These are phyloP conservation scores for Loripinus fragilis DNA, from an alignment of 2,888 invertebrate genomes.

Conservation along the genomic window DNA sequence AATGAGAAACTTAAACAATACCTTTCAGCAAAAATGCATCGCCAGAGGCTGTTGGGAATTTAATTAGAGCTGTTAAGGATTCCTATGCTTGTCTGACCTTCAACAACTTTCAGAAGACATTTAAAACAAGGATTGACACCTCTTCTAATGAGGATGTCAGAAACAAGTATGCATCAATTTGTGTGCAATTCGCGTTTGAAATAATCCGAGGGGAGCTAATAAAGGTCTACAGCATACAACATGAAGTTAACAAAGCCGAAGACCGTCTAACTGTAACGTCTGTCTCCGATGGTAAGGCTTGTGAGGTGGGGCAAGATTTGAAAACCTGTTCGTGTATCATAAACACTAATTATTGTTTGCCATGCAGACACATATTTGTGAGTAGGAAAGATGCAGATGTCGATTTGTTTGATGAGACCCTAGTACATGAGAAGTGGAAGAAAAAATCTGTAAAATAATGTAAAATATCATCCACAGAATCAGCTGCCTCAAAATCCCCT, in stretches of 20 bases:
- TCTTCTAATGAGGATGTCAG: background rate
- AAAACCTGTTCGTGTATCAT: background rate
- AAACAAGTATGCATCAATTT: background rate
- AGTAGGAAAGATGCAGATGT: background rate
- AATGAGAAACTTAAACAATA: conserved; percentile 8
- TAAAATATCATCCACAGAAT: background rate
- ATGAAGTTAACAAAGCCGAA: background rate
- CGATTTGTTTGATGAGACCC: background rate
- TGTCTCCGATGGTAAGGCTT: background rate
- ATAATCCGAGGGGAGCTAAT: background rate
- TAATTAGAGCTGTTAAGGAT: background rate
- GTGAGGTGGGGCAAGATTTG: background rate
- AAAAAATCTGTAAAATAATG: background rate
- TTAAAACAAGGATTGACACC: background rate
- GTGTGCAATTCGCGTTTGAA: background rate
- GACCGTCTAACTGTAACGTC: background rate
- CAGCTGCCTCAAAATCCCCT: background rate
- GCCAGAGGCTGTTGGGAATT: background rate
- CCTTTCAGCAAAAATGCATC: conserved; percentile 1
- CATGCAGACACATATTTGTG: background rate
- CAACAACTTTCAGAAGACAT: background rate
- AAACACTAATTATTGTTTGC: background rate
- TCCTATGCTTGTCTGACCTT: background rate
- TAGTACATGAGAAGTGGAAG: background rate
- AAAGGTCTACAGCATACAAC: background rate